These are phyloP conservation scores for Glyphotaelius pellucidus DNA, from an alignment of 2,888 invertebrate species.

Conservation along the genomic window DNA sequence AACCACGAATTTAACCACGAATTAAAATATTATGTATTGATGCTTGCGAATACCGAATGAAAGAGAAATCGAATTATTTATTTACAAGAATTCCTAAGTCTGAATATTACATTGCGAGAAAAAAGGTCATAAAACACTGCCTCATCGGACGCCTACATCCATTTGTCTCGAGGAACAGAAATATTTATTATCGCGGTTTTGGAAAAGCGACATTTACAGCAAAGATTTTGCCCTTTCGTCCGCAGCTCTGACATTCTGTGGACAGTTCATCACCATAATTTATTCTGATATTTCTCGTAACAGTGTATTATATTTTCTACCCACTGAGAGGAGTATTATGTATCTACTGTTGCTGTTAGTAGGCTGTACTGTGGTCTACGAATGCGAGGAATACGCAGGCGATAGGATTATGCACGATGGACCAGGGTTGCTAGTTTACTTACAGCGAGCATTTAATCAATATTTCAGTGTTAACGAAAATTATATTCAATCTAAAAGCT, in stretches of 20 bases:
- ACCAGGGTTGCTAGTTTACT: not conserved
- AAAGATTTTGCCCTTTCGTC: conserved; percentile 13
- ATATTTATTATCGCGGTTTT: conserved; percentile 19
- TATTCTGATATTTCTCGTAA: conserved; percentile 15
- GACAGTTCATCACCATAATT: conserved; percentile 42
- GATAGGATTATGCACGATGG: not conserved
- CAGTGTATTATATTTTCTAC: not conserved
- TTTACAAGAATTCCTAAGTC: conserved; percentile 20
- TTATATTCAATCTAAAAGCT: not conserved
- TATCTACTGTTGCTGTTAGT: not conserved
- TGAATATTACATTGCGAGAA: conserved; percentile 8
- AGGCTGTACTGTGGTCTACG: not conserved
- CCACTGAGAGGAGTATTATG: conserved; percentile 21
- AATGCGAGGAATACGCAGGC: not conserved
- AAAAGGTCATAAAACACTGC: conserved; percentile 34
- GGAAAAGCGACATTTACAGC: conserved; percentile 26
- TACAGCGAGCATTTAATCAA: not conserved
- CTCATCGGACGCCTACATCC: conserved; percentile 18
- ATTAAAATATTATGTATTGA: not conserved
- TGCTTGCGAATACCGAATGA: not conserved
- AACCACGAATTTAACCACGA: too few species aligned
- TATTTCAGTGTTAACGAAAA: not conserved
- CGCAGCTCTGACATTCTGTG: conserved; percentile 5
- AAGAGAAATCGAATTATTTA: conserved; percentile 19
- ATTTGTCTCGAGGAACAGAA: conserved; percentile 36